phyloP scores from a whole-genome alignment of 2,113 vertebrate species.

The Thalassoma bifasciatum region DNA sequence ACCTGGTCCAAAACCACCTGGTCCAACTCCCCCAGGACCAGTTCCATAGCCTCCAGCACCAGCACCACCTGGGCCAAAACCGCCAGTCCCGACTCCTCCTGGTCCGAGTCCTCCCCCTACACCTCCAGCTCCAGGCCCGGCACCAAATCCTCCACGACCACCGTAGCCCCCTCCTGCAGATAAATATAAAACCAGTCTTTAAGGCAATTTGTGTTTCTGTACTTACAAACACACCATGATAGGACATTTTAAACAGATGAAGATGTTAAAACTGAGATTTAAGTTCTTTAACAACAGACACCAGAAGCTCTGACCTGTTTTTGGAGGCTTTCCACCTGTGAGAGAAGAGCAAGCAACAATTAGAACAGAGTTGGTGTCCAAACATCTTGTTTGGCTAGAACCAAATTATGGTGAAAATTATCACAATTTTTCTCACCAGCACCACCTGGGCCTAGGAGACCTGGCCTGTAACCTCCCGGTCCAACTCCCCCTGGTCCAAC shows the following conservation, averaged over 20 bases:
- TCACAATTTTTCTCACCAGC: slow-evolving; percentile 55
- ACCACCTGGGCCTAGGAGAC: slow-evolving; percentile 44
- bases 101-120: slow-evolving; percentile 44
- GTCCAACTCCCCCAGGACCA: slow-evolving; percentile 51
- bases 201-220: background rate
- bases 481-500: slow-evolving; percentile 25
- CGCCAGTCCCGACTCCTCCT: slow-evolving; percentile 39
- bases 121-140: slow-evolving; percentile 47
- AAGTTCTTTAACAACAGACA: background rate
- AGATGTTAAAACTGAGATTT: background rate
- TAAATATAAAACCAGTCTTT: background rate
- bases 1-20: slow-evolving; percentile 46
- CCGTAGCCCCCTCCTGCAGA: slow-evolving; percentile 50
- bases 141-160: slow-evolving; percentile 45
- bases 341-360: slow-evolving; percentile 20
- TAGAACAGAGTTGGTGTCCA: slow-evolving; percentile 8
- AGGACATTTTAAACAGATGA: background rate
- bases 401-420: background rate
- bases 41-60: slow-evolving; percentile 54
- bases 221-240: background rate
- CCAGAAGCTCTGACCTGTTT: slow-evolving; percentile 64
- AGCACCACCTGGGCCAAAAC: slow-evolving; percentile 51
- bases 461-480: slow-evolving; percentile 42
- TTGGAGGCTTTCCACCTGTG: slow-evolving; percentile 68
- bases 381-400: background rate